phyloP scores from a whole-genome alignment of 1,140 invertebrate genomes.

The Carposina sasakii region DNA sequence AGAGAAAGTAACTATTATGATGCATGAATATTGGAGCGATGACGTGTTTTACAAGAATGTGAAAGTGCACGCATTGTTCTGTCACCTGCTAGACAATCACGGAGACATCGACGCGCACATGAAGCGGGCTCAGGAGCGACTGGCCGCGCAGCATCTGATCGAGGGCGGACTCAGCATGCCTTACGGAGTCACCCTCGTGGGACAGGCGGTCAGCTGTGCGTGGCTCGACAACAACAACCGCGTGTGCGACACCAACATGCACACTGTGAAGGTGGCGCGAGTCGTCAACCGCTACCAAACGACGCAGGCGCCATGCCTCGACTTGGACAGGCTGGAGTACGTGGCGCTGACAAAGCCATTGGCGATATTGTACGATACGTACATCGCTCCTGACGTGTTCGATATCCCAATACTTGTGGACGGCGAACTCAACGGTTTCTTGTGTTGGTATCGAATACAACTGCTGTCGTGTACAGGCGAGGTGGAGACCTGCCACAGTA shows the following conservation, averaged over 20 bases:
- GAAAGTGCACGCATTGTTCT: slow-evolving; percentile 9
- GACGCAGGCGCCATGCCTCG: neutral
- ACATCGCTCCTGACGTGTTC: slow-evolving; percentile 1
- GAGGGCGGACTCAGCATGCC: neutral
- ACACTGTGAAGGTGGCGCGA: neutral
- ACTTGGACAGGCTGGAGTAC: neutral
- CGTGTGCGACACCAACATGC: neutral
- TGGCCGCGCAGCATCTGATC: neutral
- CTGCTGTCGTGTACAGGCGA: slow-evolving; percentile 1
- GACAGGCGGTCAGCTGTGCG: neutral
- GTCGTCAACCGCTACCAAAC: neutral
- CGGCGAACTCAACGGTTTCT: slow-evolving; percentile 4
- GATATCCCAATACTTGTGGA: slow-evolving; percentile 1
- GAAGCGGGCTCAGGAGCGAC: neutral
- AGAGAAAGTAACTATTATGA: neutral
- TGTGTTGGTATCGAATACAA: slow-evolving; percentile 10
- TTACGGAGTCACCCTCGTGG: neutral
- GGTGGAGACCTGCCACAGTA: slow-evolving; percentile 1
- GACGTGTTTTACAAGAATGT: slow-evolving; percentile 6
- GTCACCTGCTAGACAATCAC: neutral
- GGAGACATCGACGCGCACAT: slow-evolving; percentile 5
- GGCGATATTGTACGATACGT: neutral
- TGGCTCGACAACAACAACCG: neutral
- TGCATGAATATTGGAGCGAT: too few species aligned
- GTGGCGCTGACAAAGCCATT: neutral